phyloP scores from a whole-genome alignment of 1,140 invertebrate species.

The Amphibalanus amphitrite region DNA sequence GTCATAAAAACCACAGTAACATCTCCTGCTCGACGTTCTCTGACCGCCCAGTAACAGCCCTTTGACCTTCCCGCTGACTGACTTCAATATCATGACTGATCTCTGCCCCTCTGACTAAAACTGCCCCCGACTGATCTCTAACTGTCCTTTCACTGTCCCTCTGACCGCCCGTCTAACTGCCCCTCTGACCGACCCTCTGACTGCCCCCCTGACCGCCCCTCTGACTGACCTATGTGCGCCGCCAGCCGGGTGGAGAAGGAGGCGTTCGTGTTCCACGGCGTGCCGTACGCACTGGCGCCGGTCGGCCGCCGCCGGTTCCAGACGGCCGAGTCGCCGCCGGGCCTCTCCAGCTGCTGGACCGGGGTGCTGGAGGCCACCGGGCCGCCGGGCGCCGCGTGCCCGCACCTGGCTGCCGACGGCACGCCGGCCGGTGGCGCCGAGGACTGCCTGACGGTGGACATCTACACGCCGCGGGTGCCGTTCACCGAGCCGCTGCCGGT shows the following conservation, averaged over 20 bases:
- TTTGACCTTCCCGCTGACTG: too few species aligned
- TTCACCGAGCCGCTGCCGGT: constrained; percentile 57
- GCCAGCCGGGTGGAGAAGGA: constrained; percentile 47
- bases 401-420: constrained; percentile 28
- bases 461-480: constrained; percentile 28
- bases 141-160: too few species aligned
- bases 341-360: constrained; percentile 60
- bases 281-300: constrained; percentile 69
- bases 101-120: too few species aligned
- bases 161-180: too few species aligned
- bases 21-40: too few species aligned
- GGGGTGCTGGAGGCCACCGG: constrained; percentile 45
- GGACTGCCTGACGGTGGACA: constrained; percentile 61
- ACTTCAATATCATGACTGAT: too few species aligned
- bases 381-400: constrained; percentile 40
- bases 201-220: too few species aligned
- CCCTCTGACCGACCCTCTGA: too few species aligned
- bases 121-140: too few species aligned
- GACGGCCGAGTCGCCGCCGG: constrained; percentile 42
- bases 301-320: constrained; percentile 48
- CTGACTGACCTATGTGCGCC: neutral
- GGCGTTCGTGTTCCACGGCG: constrained; percentile 59
- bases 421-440: constrained; percentile 38
- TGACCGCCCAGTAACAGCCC: too few species aligned
- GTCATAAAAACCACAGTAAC: too few species aligned